Percentiles rank a stretch among this genome's conserved stretches.
Conservation (phyloP, 2,888 invertebrate species). For the Agrilus cyanescens region DNA sequence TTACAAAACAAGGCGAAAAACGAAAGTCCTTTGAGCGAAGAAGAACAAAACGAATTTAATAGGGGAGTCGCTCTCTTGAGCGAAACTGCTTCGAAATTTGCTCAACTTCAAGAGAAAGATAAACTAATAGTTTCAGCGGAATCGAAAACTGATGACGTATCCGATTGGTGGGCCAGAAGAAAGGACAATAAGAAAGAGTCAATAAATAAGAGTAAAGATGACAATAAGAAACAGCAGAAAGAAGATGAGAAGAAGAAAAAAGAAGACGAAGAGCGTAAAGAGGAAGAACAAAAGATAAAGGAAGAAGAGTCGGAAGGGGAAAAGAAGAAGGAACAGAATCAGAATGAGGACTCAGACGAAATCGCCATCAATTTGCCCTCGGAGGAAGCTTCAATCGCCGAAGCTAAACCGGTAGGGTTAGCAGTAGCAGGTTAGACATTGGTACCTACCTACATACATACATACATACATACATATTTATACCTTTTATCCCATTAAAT, state of each 20-base stretch:
- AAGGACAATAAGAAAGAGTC: constrained; percentile 14
- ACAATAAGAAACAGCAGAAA: constrained; percentile 10
- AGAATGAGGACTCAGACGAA: constrained; percentile 33
- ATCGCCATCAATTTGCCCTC: constrained; percentile 41
- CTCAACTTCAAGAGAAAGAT: constrained; percentile 25
- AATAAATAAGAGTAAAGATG: constrained; percentile 7
- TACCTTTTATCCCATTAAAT: background rate
- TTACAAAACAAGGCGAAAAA: constrained; percentile 50
- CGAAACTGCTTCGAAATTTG: constrained; percentile 27
- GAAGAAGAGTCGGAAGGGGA: constrained; percentile 18
- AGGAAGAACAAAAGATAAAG: constrained; percentile 12
- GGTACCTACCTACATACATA: background rate
- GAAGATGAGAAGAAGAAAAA: constrained; percentile 15
- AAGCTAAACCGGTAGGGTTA: constrained; percentile 60
- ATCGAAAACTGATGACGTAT: too few relatives aligned
- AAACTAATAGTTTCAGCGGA: constrained; percentile 4
- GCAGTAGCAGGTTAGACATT: constrained; percentile 33
- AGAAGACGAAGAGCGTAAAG: constrained; percentile 13
- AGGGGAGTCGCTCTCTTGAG: constrained; percentile 28
- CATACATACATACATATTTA: background rate
- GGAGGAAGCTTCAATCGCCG: constrained; percentile 54
- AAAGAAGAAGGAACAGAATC: constrained; percentile 24
- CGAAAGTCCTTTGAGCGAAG: constrained; percentile 41
- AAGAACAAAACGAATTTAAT: constrained; percentile 42
- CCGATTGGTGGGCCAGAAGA: constrained; percentile 28